phyloP scores from a whole-genome alignment of 1,140 invertebrate species.

The Leptopilina clavipes region DNA sequence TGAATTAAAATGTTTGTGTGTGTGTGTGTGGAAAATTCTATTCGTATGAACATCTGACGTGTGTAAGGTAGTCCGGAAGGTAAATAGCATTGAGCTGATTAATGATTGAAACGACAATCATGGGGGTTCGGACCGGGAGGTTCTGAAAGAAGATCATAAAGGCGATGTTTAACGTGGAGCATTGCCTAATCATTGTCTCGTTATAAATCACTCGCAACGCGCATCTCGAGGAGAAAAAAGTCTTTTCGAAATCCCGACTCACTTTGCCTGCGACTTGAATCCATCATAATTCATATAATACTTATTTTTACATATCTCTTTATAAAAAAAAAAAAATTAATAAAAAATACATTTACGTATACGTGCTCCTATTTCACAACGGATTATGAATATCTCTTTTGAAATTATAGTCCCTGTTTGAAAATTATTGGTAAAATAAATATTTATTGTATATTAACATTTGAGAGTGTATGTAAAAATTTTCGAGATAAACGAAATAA shows the following conservation, averaged over 20 bases:
- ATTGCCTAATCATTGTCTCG: constrained; percentile 57
- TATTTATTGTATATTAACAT: no score
- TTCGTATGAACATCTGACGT: constrained; percentile 8
- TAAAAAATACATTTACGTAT: no score
- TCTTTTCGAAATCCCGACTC: constrained; percentile 50
- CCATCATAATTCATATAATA: constrained; percentile 4
- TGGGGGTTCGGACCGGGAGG: constrained; percentile 47
- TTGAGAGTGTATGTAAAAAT: no score
- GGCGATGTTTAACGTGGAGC: constrained; percentile 55
- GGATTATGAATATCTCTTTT: no score
- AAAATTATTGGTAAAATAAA: no score
- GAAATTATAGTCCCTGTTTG: no score
- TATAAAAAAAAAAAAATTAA: no score
- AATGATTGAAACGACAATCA: constrained; percentile 56
- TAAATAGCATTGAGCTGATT: constrained; percentile 54
- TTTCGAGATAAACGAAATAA: no score
- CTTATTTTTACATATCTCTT: constrained; percentile 21
- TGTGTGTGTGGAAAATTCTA: not conserved
- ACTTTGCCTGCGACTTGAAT: not conserved
- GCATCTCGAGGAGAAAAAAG: constrained; percentile 45
- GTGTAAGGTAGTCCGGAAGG: constrained; percentile 52
- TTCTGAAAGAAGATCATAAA: constrained; percentile 56
- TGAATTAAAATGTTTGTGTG: not conserved
- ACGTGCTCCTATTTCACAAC: no score
- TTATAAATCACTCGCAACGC: constrained; percentile 54